Base-by-base conservation (phyloP, 2,113 vertebrate species). In the Lichenostomus cassidix region DNA sequence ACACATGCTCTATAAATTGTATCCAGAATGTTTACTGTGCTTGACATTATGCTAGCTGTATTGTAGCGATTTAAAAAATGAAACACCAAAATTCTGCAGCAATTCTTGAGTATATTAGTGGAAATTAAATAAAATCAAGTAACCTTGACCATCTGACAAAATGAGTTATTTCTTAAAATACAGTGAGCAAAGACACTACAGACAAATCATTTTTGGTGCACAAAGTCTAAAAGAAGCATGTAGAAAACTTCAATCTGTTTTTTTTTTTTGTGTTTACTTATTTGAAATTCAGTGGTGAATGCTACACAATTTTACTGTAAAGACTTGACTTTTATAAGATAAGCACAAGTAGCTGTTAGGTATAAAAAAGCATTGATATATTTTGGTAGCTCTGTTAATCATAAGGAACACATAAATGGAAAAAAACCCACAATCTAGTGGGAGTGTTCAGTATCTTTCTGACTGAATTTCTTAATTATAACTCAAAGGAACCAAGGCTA, bases 111-210 rank as follows among this genome's bases (percentile, higher is more conserved):
- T 71, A 65, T 41, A 56, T 41, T 83, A 47, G 69, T 69, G 56
- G 37, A 88, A 96, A 95, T 19, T 50, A 96, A 76, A 91, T 74
- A 20, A 64, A 91, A 89, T 79, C 37, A 1, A 92, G 56, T 86
- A 90, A 90, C 76, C 31, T 42, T 83, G 55, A 67, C 37, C 59
- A 84, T 70, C 69, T 90, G 71, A 94, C 24, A 88, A 68, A 63
- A 35, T 50, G 0, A 92, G 33, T 81, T 75, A 80, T 65, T 92
- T 92, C 83, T 93, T 88, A 76, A 78, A 74, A 13, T 49, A 42
- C 24, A 13, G 27, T 76, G 79, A 86, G 28, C 69, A 59, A 94
- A 93, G 76, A 50, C 11, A 50, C 64, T 77, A 90, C 21, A 89
- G 42, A 80, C 27, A 82, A 89, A 59, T 46, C 28, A 92, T 29